Conservation (phyloP, 2,113 vertebrate genomes). For the Neodontobutis hainanensis region DNA sequence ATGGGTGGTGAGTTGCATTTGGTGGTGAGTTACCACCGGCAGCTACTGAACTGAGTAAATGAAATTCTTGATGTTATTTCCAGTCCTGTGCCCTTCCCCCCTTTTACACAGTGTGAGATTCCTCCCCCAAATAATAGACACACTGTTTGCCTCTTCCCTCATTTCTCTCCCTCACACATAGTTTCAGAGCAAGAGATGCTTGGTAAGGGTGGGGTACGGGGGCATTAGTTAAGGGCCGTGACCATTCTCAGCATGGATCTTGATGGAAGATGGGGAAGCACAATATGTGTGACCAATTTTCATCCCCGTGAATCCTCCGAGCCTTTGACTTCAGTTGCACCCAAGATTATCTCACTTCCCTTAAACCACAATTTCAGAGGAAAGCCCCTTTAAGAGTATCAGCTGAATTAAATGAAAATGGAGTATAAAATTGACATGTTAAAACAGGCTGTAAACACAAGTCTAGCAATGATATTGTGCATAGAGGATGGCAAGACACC, state of each 20-base stretch:
- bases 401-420: background rate
- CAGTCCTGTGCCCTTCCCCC: conserved; percentile 40
- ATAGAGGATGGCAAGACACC: conserved; percentile 20
- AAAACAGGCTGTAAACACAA: conserved; percentile 21
- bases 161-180: conserved; percentile 18
- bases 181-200: conserved; percentile 12
- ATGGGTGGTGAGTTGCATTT: background rate
- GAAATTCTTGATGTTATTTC: conserved; percentile 57
- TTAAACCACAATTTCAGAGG: conserved; percentile 6
- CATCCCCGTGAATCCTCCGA: conserved; percentile 56
- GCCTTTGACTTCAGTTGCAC: conserved; percentile 59
- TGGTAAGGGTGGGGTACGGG: conserved; percentile 31
- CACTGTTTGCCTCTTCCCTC: conserved; percentile 48
- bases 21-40: conserved; percentile 7
- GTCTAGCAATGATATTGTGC: conserved; percentile 34
- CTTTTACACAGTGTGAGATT: conserved; percentile 47
- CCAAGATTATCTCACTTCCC: conserved; percentile 60
- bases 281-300: conserved; percentile 73
- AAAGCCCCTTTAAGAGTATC: conserved; percentile 36
- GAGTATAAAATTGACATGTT: conserved; percentile 47
- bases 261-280: conserved; percentile 64
- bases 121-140: conserved; percentile 67
- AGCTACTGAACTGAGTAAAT: conserved; percentile 31
- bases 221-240: conserved; percentile 68
- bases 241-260: conserved; percentile 68